Evolutionary conservation across 2,113 vertebrate genomes (phyloP).

Genomic region (Bufo gargarizans): DNA sequence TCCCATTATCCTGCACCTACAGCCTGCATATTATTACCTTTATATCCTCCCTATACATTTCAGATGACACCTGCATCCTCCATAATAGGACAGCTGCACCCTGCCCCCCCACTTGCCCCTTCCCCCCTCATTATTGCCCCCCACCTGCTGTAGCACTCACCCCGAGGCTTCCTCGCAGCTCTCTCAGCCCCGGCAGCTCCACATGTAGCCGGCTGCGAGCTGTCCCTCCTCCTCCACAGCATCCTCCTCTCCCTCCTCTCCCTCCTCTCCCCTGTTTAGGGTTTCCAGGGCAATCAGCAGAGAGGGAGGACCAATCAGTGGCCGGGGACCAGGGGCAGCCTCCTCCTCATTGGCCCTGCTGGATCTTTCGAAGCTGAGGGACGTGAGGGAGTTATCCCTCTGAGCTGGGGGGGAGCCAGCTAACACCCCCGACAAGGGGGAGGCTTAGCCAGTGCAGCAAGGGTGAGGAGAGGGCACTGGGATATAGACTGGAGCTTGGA

Average conservation of each 20-base stretch:
- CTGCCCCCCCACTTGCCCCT: too few species aligned
- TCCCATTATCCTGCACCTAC: too few species aligned
- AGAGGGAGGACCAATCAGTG: constrained; percentile 64
- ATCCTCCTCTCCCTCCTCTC: constrained; percentile 44
- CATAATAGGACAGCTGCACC: not conserved
- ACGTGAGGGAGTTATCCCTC: constrained; percentile 44
- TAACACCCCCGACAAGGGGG: not conserved
- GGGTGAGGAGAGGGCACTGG: not conserved
- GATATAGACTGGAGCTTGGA: not conserved
- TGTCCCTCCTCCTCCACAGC: constrained; percentile 46
- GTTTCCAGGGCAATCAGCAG: constrained; percentile 68
- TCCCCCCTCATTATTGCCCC: not conserved
- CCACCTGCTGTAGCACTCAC: constrained; percentile 43
- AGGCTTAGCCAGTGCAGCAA: not conserved
- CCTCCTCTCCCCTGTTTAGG: constrained; percentile 57
- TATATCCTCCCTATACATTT: too few species aligned
- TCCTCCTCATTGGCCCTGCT: constrained; percentile 61
- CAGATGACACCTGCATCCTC: not conserved
- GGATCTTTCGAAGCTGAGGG: constrained; percentile 64
- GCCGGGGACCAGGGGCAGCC: not conserved
- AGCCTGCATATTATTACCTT: too few species aligned
- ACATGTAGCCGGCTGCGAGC: constrained; percentile 58
- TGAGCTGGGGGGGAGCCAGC: not conserved
- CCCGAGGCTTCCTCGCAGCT: not conserved
- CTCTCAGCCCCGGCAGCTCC: constrained; percentile 29